Evolutionary conservation across 2,888 invertebrate genomes (phyloP), one percentile per base, ranked within the genome.

Genomic region (Apoderus coryli): DNA sequence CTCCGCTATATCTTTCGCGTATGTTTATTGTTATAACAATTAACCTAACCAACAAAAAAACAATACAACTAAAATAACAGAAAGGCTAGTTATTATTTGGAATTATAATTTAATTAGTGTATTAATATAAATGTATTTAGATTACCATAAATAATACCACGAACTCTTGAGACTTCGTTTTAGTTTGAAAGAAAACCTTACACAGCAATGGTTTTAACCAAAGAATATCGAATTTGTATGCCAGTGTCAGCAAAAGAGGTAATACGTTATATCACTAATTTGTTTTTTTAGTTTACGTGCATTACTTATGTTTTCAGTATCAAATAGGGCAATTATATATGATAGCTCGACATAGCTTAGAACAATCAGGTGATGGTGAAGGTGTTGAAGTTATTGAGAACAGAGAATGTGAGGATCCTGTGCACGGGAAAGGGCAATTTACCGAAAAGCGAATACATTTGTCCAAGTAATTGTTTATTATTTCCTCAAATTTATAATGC

Each of bases 151-250:
- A n/a, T n/a, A n/a, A n/a, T n/a, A n/a, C n/a, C n/a, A n/a, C n/a
- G n/a, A n/a, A n/a, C n/a, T n/a, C n/a, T n/a, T n/a, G n/a, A n/a
- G n/a, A n/a, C n/a, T n/a, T n/a, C n/a, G n/a, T n/a, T n/a, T n/a
- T n/a, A n/a, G n/a, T n/a, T n/a, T n/a, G n/a, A n/a, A n/a, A n/a
- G n/a, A n/a, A n/a, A n/a, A n/a, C n/a, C n/a, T n/a, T n/a, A n/a
- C n/a, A n/a, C n/a, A 19, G n/a, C 19, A 19, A 90, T 88, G 88
- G 82, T 84, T 47, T 63, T 85, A 41, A 75, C 76, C 4, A 88
- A 82, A 55, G 90, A 90, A 63, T 90, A 81, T 53, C 68, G 88
- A 50, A 81, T 90, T 56, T 84, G 85, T 51, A 89, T 90, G 88
- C 89, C 90, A 7, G 69, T 90, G 48, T 77, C 82, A 2, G 84